Evolutionary conservation across 1,140 invertebrate genomes (phyloP).

Genomic region (Lepidurus apus): DNA sequence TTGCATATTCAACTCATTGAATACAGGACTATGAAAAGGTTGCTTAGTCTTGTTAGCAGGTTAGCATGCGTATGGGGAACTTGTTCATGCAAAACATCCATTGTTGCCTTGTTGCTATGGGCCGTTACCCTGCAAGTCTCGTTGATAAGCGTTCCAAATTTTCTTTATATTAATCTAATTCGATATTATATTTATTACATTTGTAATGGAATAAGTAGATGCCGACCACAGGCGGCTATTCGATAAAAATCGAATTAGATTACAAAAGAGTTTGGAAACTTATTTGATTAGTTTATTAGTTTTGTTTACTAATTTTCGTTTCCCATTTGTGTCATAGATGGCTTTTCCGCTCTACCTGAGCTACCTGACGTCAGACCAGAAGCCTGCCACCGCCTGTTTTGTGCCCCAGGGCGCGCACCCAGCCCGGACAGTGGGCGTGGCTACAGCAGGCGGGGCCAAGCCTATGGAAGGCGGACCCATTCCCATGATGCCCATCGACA

Average conservation of each 20-base stretch:
- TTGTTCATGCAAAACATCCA: background rate
- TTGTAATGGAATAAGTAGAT: too few relatives aligned
- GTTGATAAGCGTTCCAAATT: too few relatives aligned
- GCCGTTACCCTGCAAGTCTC: too few relatives aligned
- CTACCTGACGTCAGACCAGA: slow-evolving; percentile 34
- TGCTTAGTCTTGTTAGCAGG: slow-evolving; percentile 6
- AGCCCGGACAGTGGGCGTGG: slow-evolving; percentile 23
- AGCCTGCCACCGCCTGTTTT: slow-evolving; percentile 33
- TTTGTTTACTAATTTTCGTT: background rate
- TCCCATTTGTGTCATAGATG: slow-evolving; percentile 29
- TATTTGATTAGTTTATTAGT: background rate
- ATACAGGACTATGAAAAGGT: background rate
- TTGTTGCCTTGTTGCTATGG: background rate
- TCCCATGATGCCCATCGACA: slow-evolving; percentile 45
- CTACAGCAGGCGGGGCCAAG: slow-evolving; percentile 27
- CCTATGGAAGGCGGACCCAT: slow-evolving; percentile 35
- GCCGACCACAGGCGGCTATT: too few relatives aligned
- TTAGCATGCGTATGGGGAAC: background rate
- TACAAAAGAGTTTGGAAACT: too few relatives aligned
- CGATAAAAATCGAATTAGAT: too few relatives aligned
- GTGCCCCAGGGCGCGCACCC: slow-evolving; percentile 24
- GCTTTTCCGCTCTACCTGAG: slow-evolving; percentile 35
- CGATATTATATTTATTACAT: too few relatives aligned
- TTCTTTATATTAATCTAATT: too few relatives aligned
- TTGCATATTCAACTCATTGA: background rate